A percentile compares a stretch with the other conserved stretches of the same genome.
Evolutionary conservation across 2,113 vertebrate species (phyloP).

Genomic region (Bombycilla garrulus): DNA sequence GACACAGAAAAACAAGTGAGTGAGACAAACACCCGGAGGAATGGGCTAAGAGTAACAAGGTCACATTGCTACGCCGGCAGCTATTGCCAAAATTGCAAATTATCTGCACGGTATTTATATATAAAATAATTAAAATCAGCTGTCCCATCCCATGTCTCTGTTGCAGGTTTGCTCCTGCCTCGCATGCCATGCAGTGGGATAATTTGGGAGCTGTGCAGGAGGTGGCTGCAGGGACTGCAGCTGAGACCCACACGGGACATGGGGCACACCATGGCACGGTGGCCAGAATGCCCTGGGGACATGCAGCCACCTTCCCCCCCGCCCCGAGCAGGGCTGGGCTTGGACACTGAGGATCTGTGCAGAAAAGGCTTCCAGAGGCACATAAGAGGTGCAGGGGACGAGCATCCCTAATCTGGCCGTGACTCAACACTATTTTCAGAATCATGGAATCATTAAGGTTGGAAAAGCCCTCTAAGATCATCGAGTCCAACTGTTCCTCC

Average conservation of each 20-base stretch:
- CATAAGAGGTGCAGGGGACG: rapidly evolving
- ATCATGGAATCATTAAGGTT: background rate
- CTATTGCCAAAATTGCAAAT: slow-evolving; percentile 55
- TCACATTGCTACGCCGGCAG: slow-evolving; percentile 27
- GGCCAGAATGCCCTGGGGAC: background rate
- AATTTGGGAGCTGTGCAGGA: background rate
- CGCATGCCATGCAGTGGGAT: background rate
- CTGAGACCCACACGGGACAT: rapidly evolving
- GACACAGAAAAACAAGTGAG: slow-evolving; percentile 49
- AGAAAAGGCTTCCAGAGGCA: background rate
- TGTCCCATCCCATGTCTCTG: background rate
- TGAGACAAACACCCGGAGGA: slow-evolving; percentile 28
- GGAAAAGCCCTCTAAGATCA: background rate
- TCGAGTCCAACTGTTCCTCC: background rate
- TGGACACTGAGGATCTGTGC: rapidly evolving
- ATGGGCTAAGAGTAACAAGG: slow-evolving; percentile 50
- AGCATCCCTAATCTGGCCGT: background rate
- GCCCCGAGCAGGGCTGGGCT: too few species aligned
- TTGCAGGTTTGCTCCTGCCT: background rate
- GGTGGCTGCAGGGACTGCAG: background rate
- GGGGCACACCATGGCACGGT: rapidly evolving
- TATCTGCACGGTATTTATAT: slow-evolving; percentile 56
- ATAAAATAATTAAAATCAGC: slow-evolving; percentile 66
- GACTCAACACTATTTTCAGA: background rate
- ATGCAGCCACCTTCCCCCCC: background rate